Evolutionary conservation across 2,888 invertebrate species (phyloP).

Genomic region (Choristoneura rosaceana): DNA sequence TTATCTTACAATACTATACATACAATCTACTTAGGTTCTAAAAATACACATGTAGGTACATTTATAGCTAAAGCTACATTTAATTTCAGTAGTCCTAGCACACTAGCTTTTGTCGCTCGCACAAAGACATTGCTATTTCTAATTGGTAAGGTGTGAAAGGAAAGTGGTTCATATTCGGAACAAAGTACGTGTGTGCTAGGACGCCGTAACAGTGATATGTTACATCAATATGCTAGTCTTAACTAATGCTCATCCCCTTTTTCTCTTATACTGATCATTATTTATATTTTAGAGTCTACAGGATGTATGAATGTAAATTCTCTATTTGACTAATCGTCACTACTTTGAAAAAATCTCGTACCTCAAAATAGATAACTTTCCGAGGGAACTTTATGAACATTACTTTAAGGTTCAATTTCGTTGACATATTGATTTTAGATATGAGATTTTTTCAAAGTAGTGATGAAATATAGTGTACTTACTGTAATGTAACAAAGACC

Average conservation of each 20-base stretch:
- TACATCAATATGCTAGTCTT: not conserved
- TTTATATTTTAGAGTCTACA: no score
- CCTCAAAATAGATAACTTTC: no score
- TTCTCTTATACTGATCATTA: not conserved
- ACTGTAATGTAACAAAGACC: no score
- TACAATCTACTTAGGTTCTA: slow-evolving; percentile 1
- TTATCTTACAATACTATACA: not conserved
- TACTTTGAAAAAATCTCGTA: no score
- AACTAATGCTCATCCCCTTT: not conserved
- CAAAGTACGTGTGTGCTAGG: not conserved
- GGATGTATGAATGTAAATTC: no score
- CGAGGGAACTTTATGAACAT: no score
- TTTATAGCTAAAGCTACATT: not conserved
- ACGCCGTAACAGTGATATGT: not conserved
- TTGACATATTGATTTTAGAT: no score
- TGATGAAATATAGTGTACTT: no score
- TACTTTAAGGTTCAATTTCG: no score
- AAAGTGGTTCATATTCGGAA: not conserved
- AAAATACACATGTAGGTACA: not conserved
- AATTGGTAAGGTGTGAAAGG: not conserved
- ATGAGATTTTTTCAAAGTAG: no score
- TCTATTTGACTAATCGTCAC: no score
- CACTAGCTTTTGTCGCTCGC: not conserved
- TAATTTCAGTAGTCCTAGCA: not conserved
- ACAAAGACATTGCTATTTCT: not conserved